Conservation (phyloP, 1,140 invertebrate genomes). For the Lepidurus arcticus region DNA sequence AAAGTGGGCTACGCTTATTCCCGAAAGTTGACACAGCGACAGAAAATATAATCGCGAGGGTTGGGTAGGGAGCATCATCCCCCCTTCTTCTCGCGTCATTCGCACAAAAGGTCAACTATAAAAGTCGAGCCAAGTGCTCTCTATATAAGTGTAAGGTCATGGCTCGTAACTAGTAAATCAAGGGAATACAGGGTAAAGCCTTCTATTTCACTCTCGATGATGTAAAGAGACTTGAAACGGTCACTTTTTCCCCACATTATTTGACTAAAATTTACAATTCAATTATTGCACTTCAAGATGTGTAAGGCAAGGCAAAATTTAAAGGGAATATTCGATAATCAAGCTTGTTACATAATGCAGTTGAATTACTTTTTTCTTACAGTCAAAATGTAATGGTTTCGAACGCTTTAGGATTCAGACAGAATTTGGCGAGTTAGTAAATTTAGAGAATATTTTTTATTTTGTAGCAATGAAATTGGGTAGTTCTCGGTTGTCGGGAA, state of each 20-base stretch:
- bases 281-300: no score
- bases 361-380: no score
- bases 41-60: background rate
- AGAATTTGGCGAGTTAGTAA: no score
- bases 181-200: background rate
- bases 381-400: no score
- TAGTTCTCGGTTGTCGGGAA: no score
- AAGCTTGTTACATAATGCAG: no score
- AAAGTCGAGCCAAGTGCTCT: slow-evolving; percentile 6
- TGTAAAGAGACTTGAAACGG: background rate
- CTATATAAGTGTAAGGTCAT: background rate
- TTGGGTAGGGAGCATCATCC: background rate
- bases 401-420: no score
- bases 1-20: slow-evolving; percentile 10
- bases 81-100: background rate
- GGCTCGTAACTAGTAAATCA: slow-evolving; percentile 2
- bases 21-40: slow-evolving; percentile 17
- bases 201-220: background rate
- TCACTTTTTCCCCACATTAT: background rate
- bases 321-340: no score
- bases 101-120: slow-evolving; percentile 3
- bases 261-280: background rate
- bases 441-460: no score
- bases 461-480: no score
- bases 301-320: no score